Conservation (phyloP, 2,113 vertebrate genomes). For the Trematocara unimaculatum region DNA sequence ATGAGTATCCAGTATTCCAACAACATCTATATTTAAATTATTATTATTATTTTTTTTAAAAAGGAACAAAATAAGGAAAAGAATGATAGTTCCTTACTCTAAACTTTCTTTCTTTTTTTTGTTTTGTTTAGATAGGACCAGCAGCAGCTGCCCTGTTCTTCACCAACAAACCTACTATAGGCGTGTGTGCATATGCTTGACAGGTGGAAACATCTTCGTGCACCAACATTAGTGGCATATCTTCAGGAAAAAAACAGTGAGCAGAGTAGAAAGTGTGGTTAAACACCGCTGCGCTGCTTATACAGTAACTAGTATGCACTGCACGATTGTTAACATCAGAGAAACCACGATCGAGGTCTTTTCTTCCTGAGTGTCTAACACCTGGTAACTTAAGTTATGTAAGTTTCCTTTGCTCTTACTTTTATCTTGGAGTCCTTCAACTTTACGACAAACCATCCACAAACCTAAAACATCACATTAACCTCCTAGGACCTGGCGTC, state of each 20-base stretch:
- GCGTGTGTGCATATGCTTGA: rapidly evolving
- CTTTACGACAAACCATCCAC: not conserved
- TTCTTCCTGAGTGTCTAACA: not conserved
- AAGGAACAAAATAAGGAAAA: not conserved
- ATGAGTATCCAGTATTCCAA: not conserved
- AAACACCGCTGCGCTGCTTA: not conserved
- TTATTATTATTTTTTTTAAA: not conserved
- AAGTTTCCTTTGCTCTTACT: not conserved
- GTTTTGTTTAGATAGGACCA: rapidly evolving
- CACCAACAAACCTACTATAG: not conserved
- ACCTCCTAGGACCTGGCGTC: too few relatives aligned
- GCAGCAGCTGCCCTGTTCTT: not conserved
- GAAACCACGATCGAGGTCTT: not conserved
- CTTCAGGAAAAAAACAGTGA: not conserved
- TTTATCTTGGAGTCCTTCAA: not conserved
- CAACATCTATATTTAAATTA: not conserved
- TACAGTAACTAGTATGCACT: not conserved
- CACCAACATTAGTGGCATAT: not conserved
- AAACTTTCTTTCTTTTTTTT: not conserved
- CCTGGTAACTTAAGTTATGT: not conserved
- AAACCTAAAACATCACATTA: not conserved
- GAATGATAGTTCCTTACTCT: rapidly evolving
- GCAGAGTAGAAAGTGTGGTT: not conserved
- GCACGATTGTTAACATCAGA: not conserved
- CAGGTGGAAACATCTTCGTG: not conserved